These are phyloP conservation scores for Bombus ignitus DNA, from an alignment of 1,140 invertebrate species.

Conservation along the genomic window DNA sequence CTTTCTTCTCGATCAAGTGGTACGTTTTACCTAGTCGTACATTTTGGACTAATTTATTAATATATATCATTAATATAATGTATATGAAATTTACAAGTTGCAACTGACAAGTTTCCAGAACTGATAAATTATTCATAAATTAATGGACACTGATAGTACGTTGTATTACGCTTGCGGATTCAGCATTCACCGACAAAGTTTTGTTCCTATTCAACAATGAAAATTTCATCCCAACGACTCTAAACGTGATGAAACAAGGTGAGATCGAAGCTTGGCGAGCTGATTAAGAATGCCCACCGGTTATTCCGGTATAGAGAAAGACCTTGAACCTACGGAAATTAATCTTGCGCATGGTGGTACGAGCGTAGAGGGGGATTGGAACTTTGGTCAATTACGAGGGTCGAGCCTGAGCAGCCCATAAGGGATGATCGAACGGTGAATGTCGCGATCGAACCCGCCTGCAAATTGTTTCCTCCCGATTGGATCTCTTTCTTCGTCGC, in stretches of 20 bases:
- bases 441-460: conserved; percentile 59
- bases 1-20: too few species aligned
- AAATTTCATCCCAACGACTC: too few species aligned
- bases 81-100: too few species aligned
- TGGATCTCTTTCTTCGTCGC: conserved; percentile 57
- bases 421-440: conserved; percentile 61
- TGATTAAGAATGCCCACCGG: conserved; percentile 60
- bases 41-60: too few species aligned
- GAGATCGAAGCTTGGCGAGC: not conserved
- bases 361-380: conserved; percentile 29
- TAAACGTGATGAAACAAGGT: not conserved
- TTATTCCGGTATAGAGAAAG: conserved; percentile 46
- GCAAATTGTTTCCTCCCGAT: conserved; percentile 68
- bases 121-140: too few species aligned
- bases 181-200: too few species aligned
- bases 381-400: conserved; percentile 68
- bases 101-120: too few species aligned
- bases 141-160: too few species aligned
- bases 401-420: conserved; percentile 41
- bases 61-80: too few species aligned
- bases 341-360: conserved; percentile 49
- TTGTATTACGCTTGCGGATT: too few species aligned
- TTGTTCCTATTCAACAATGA: too few species aligned
- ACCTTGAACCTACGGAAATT: conserved; percentile 47
- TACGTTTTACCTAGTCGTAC: too few species aligned